phyloP scores from a whole-genome alignment of 2,888 invertebrate species.

The Keiferia lycopersicella region DNA sequence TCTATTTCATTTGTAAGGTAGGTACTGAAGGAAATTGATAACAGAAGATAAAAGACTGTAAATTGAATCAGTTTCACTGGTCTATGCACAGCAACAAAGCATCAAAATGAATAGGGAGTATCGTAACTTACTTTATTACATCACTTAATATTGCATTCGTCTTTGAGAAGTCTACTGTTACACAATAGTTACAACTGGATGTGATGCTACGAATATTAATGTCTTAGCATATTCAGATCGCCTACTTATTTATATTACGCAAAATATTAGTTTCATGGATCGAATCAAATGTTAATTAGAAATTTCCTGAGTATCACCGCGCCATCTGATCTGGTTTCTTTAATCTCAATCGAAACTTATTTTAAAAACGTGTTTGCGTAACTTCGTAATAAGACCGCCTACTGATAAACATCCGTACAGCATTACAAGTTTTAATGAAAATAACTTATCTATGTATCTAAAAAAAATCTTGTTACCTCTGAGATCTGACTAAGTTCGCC shows the following conservation, averaged over 20 bases:
- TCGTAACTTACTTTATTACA: slow-evolving; percentile 45
- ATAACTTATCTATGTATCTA: not conserved
- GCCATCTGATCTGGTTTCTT: not conserved
- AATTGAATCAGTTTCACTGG: not conserved
- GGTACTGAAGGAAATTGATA: not conserved
- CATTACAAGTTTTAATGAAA: not conserved
- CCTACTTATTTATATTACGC: not conserved
- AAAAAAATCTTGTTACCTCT: not conserved
- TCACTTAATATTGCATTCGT: slow-evolving; percentile 53
- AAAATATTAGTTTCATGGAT: not conserved
- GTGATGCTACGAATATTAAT: slow-evolving; percentile 44
- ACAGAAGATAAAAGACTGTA: not conserved
- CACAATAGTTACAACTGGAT: slow-evolving; percentile 52
- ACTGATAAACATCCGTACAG: not conserved
- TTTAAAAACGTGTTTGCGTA: not conserved
- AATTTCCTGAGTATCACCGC: not conserved
- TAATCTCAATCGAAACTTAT: not conserved
- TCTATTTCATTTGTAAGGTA: too few relatives aligned
- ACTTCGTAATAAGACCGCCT: not conserved
- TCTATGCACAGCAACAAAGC: slow-evolving; percentile 24
- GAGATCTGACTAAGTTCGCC: not conserved
- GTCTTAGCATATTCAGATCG: slow-evolving; percentile 30
- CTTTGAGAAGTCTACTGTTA: slow-evolving; percentile 54
- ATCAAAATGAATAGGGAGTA: slow-evolving; percentile 34
- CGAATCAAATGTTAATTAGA: not conserved